These are phyloP conservation scores for Scomber colias DNA, from an alignment of 2,113 vertebrate species.

Conservation along the genomic window DNA sequence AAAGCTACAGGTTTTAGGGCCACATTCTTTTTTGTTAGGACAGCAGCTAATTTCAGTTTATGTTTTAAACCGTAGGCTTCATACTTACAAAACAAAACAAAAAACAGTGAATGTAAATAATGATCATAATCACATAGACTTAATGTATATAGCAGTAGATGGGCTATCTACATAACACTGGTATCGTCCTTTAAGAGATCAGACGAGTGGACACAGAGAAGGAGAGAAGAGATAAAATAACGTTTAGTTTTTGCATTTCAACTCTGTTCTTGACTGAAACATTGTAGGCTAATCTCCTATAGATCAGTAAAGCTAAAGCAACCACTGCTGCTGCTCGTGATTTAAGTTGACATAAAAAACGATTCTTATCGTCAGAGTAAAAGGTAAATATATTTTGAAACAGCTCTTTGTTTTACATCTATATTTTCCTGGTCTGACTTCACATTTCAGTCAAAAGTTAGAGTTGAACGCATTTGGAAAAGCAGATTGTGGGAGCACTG, in stretches of 20 bases:
- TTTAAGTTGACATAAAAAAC: no score
- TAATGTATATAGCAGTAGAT: neutral
- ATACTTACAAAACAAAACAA: neutral
- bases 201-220: conserved; percentile 3
- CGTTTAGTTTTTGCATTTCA: conserved; percentile 41
- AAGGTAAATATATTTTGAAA: neutral
- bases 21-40: conserved; percentile 3
- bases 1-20: neutral
- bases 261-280: conserved; percentile 49
- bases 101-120: neutral
- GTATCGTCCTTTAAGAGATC: conserved; percentile 55
- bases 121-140: neutral
- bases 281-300: neutral
- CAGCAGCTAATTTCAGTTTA: neutral
- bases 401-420: neutral
- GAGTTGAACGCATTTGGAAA: conserved; percentile 42
- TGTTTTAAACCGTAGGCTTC: neutral
- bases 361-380: neutral
- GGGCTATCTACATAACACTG: conserved; percentile 30
- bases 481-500: neutral
- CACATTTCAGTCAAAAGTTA: conserved; percentile 39
- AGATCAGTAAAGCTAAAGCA: neutral
- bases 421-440: neutral
- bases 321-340: neutral
- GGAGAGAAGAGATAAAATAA: neutral